A percentile compares a stretch with the other conserved stretches of the same genome.
Evolutionary conservation across 1,140 invertebrate genomes (phyloP).

Genomic region (Ceratoteleas bidentatus): DNA sequence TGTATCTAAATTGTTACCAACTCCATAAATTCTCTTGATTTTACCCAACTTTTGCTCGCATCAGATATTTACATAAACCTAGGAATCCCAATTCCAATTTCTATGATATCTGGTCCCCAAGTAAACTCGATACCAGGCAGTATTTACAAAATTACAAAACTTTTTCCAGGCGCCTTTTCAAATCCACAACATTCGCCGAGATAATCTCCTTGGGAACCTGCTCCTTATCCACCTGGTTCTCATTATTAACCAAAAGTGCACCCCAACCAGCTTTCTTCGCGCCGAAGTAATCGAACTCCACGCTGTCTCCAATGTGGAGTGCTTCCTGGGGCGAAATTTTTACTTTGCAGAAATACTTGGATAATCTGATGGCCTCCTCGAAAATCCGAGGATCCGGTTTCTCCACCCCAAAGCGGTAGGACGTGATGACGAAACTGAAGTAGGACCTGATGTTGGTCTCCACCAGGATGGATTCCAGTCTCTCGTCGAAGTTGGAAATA

Average conservation of each 20-base stretch:
- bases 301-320: constrained; percentile 91
- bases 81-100: no score
- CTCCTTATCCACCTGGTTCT: constrained; percentile 39
- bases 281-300: constrained; percentile 88
- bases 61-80: no score
- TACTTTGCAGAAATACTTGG: constrained; percentile 66
- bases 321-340: constrained; percentile 83
- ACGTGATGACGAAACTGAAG: constrained; percentile 91
- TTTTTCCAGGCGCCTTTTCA: constrained; percentile 63
- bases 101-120: no score
- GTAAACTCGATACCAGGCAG: no score
- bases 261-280: constrained; percentile 89
- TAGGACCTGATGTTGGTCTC: constrained; percentile 85
- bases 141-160: no score
- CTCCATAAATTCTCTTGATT: no score
- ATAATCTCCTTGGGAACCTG: constrained; percentile 46
- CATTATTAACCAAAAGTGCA: constrained; percentile 83
- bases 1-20: no score
- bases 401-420: constrained; percentile 86
- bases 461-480: constrained; percentile 86
- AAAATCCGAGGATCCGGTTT: constrained; percentile 91
- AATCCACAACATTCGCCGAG: constrained; percentile 67
- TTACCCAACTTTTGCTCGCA: no score
- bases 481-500: constrained; percentile 94
- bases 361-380: constrained; percentile 83